Evolutionary conservation across 1,140 invertebrate genomes (phyloP), one percentile per base, ranked within the genome.

Genomic region (Polyergus mexicanus): DNA sequence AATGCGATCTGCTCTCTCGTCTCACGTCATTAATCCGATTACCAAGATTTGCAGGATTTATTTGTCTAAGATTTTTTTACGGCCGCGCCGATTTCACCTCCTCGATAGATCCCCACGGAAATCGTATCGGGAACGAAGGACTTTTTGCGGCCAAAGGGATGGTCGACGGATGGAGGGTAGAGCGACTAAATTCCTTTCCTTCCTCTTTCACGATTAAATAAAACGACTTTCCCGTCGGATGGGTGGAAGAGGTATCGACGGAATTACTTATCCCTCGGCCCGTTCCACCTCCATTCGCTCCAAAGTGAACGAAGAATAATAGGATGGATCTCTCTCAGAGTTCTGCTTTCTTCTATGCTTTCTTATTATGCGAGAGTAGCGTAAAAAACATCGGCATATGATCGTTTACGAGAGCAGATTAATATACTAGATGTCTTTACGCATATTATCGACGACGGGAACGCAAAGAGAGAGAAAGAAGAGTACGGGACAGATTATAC

Each of bases 151-250:
- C 16, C 62, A 62, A 76, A 16, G 84, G 62, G 25, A 69, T 58
- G n/a, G 56, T 71, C 68, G 28, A 44, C 68, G 62, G 71, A 74
- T 66, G 86, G 72, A 77, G 84, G 76, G 80, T 75, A 62, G 85
- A 83, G 68, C 84, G 85, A 72, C 78, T 84, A 86, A 91, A 88
- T 86, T 87, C 86, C 47, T 87, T 87, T 90, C 86, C 77, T 87
- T 89, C 86, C 90, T 87, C 77, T 84, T 66, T 86, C 68, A 25
- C 89, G 91, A 94, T 94, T 94, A 92, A 92, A 94, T 94, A 91
- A 93, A 93, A 92, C 91, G 87, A 69, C 80, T 80, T 81, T 69
- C 38, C 85, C 51, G 65, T 76, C 66, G 85, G 84, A 51, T 71
- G 41, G 63, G 71, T 65, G 86, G 80, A 58, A 80, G 77, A 80